Evolutionary conservation across 2,113 vertebrate species (phyloP), one percentile per base, ranked within the genome.

Genomic region (Nestor notabilis): DNA sequence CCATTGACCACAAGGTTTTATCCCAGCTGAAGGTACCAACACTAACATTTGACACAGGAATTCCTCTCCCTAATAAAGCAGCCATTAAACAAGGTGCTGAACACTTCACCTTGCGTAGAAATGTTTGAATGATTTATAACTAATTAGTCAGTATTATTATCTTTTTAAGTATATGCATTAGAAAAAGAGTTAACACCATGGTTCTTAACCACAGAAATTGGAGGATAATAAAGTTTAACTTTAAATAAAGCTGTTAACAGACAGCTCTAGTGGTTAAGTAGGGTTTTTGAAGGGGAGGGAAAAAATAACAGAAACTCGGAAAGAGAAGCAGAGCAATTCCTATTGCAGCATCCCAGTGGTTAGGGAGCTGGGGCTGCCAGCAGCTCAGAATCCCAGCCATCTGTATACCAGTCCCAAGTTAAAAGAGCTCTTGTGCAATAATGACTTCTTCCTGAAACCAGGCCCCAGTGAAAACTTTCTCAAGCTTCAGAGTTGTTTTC

Each of bases 141-240:
- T 63, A 77, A 88, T 80, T 91, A 90, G 41, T 56, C 56, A 61
- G 53, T 71, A 82, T 85, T 71, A 83, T 64, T 94, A 74, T 72
- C 29, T 78, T 68, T 82, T 72, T 14, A 76, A 95, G 89, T 70
- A 74, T 23, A 72, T 75, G 64, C 77, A 81, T 86, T 83, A 90
- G 86, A 29, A 63, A 86, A 81, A 75, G 55, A 86, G 75, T 92
- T 94, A 95, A 86, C 64, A 52, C 43, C 46, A 11, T 17, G 31
- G 46, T 39, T 86, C 90, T 93, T 92, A 94, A 92, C 76, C 80
- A 87, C 71, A 44, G 88, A 90, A 96, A 90, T 41, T 37, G 68
- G 27, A 90, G 52, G 69, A 90, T 75, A 92, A 90, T 93, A 78
- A 85, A 35, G 47, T 78, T 83, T 31, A 55, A 21, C 83, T 81